Conservation (phyloP, 2,797 vertebrate genomes). For the Fringilla coelebs region DNA sequence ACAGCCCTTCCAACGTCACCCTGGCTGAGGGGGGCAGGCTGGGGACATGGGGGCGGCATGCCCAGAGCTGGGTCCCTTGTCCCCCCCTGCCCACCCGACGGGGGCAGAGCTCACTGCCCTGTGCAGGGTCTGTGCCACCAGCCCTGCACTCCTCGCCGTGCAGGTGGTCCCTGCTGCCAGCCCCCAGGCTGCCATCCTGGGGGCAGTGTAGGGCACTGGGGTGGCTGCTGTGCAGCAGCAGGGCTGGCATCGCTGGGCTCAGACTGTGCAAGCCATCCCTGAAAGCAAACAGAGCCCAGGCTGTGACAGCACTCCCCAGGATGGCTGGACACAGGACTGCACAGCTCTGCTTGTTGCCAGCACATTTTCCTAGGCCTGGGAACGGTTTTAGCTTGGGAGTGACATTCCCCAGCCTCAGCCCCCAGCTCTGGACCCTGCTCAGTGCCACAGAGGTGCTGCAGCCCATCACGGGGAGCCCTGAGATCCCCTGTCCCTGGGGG, state of each 20-base stretch:
- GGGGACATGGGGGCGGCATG: not conserved
- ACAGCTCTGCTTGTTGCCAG: not conserved
- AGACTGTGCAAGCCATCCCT: no score
- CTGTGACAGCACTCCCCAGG: accelerated
- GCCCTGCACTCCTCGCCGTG: accelerated
- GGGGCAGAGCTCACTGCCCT: not conserved
- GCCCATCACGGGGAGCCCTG: accelerated
- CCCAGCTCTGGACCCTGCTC: not conserved
- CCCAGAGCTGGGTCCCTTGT: no score
- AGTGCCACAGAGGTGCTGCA: not conserved
- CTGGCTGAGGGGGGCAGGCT: not conserved
- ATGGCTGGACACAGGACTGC: not conserved
- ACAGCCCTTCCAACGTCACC: not conserved
- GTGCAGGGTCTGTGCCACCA: not conserved
- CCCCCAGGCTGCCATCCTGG: not conserved
- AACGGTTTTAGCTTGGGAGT: accelerated
- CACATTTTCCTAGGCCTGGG: not conserved
- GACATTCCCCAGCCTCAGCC: not conserved
- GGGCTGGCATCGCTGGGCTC: not conserved
- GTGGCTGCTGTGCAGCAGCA: not conserved
- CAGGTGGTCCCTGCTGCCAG: accelerated
- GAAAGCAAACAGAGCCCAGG: not conserved
- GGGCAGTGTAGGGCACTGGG: accelerated
- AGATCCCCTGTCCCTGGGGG: not conserved
- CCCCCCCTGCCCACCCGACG: accelerated